phyloP scores from a whole-genome alignment of 2,888 invertebrate species.

The Lasioglossum oenotherae region DNA sequence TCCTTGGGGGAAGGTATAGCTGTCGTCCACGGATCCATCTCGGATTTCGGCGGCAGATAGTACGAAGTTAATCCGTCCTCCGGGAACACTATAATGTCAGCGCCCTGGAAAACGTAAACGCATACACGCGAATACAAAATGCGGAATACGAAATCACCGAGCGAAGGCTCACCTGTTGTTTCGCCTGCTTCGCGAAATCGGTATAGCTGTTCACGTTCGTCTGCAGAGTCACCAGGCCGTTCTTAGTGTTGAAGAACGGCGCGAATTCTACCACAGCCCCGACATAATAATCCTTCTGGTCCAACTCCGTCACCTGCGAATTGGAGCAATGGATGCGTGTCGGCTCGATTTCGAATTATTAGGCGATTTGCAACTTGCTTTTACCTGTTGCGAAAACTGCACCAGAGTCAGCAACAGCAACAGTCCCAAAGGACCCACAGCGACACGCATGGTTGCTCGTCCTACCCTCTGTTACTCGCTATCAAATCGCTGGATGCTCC shows the following conservation, averaged over 20 bases:
- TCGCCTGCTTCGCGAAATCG: slow-evolving; percentile 66
- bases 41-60: slow-evolving; percentile 76
- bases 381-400: slow-evolving; percentile 27
- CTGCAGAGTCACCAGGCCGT: slow-evolving; percentile 38
- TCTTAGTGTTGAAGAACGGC: slow-evolving; percentile 30
- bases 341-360: neutral
- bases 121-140: neutral
- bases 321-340: neutral
- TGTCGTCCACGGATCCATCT: slow-evolving; percentile 71
- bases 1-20: slow-evolving; percentile 67
- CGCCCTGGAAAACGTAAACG: slow-evolving; percentile 81
- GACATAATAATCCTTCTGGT: slow-evolving; percentile 52
- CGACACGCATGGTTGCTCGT: neutral
- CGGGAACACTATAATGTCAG: slow-evolving; percentile 87
- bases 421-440: neutral
- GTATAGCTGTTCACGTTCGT: slow-evolving; percentile 63
- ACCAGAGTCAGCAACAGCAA: slow-evolving; percentile 1
- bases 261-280: slow-evolving; percentile 77
- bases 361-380: neutral
- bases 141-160: neutral
- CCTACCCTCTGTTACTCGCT: neutral
- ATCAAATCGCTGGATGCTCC: neutral
- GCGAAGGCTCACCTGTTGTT: slow-evolving; percentile 58
- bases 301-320: neutral
- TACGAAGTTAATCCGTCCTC: slow-evolving; percentile 82